Evolutionary conservation across 2,113 vertebrate species (phyloP), one percentile per base, ranked within the genome.

Genomic region (Epinephelus fuscoguttatus): DNA sequence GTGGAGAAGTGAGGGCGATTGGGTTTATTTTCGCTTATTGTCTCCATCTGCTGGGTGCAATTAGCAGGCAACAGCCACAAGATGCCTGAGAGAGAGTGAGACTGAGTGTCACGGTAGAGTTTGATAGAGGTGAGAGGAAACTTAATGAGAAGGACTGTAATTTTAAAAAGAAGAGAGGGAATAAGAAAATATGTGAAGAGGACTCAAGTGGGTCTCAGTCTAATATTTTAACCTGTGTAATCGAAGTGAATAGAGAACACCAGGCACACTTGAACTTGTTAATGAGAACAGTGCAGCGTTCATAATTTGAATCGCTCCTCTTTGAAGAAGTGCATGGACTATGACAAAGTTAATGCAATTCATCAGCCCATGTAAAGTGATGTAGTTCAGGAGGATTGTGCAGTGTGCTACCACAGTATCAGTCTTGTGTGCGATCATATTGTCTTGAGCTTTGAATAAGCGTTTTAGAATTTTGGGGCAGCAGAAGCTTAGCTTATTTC

Each of bases 21-120:
- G 37, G 25, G 30, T 59, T 74, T 50, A n/a, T 75, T 75, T 75
- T 72, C 55, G 68, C 89, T 89, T 88, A 84, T 86, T 75, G 72
- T 85, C 85, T 90, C 87, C 84, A 85, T 93, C 89, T 93, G 71
- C 81, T 85, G 84, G 87, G 80, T 89, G 73, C 92, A 92, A 92
- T 92, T 93, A 91, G 72, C 86, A 87, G 74, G 75, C 70, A 84
- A 59, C 68, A 81, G 70, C 62, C 42, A 78, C 74, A 79, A 79
- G 80, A 85, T 82, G 83, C 66, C 3, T 19, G 14, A 70, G 53
- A 68, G 53, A 57, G 63, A 53, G 56, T 1, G 19, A 69, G 49
- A 55, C 23, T 12, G 45, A 67, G 49, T 45, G 52, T 70, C 56
- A 77, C 19, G 53, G 25, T 73, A 17, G 61, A 74, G 57, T 55